Conservation (phyloP, 2,797 vertebrate species). For the Harpagifer antarcticus region DNA sequence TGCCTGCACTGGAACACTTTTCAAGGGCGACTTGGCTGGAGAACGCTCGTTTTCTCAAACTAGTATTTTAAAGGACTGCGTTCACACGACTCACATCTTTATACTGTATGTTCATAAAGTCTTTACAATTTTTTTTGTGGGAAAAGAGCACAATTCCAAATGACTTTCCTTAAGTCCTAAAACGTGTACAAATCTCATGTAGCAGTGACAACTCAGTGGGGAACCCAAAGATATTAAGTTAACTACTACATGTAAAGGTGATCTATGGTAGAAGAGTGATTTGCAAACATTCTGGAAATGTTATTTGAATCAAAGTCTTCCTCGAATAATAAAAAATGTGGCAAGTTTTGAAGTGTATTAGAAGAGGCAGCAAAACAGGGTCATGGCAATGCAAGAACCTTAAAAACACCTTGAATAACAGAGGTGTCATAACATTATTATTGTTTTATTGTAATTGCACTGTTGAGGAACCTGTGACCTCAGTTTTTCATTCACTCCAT, state of each 20-base stretch:
- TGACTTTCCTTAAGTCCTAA: not conserved
- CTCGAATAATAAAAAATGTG: not conserved
- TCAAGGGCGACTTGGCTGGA: conserved; percentile 45
- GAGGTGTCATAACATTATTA: not conserved
- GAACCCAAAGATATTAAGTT: no score
- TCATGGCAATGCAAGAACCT: not conserved
- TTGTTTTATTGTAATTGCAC: no score
- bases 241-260: not conserved
- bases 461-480: no score
- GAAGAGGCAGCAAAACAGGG: not conserved
- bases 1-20: conserved; percentile 34
- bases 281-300: not conserved
- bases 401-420: conserved; percentile 13
- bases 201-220: not conserved
- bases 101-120: not conserved
- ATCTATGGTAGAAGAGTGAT: not conserved
- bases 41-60: conserved; percentile 13
- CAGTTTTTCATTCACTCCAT: no score
- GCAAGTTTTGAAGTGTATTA: not conserved
- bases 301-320: conserved; percentile 2
- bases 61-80: not conserved
- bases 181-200: not conserved
- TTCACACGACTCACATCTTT: conserved; percentile 4
- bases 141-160: not conserved
- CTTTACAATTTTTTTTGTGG: not conserved